Conservation (phyloP, 2,888 invertebrate genomes). For the Conops quadrifasciatus region DNA sequence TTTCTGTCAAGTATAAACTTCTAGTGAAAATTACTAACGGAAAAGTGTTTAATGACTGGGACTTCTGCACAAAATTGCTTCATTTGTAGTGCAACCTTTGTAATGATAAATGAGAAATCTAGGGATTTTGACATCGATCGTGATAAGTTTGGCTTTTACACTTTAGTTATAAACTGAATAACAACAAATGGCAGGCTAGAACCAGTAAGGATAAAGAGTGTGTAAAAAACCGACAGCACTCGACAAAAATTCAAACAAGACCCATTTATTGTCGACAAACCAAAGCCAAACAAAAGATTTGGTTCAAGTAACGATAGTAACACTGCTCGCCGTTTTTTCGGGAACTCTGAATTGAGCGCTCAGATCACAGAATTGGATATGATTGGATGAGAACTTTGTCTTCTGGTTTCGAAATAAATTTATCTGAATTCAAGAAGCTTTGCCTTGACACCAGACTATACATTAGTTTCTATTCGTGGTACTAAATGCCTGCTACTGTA, state of each 20-base stretch:
- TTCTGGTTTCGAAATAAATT: constrained; percentile 9
- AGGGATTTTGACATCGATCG: background rate
- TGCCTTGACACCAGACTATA: constrained; percentile 11
- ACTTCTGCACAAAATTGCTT: constrained; percentile 4
- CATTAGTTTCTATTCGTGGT: background rate
- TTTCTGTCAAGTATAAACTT: no score
- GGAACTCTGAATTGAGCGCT: no score
- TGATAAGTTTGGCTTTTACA: constrained; percentile 20
- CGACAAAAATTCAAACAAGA: constrained; percentile 38
- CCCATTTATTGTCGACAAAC: constrained; percentile 45
- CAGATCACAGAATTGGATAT: constrained; percentile 32
- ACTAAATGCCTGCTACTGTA: constrained; percentile 6
- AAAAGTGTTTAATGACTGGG: constrained; percentile 6
- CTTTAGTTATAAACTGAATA: constrained; percentile 13
- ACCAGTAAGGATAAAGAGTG: no score
- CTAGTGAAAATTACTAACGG: background rate
- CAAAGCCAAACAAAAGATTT: constrained; percentile 47
- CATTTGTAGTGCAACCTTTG: background rate
- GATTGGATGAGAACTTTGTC: constrained; percentile 37
- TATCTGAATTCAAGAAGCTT: no score
- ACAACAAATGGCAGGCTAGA: constrained; percentile 26
- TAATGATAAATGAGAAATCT: background rate
- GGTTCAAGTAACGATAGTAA: no score
- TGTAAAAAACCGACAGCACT: no score
- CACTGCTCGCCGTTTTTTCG: no score